Percentiles rank a stretch among this genome's conserved stretches.
These are phyloP conservation scores for Erebia palarica DNA, from an alignment of 2,888 invertebrate species.

Conservation along the genomic window DNA sequence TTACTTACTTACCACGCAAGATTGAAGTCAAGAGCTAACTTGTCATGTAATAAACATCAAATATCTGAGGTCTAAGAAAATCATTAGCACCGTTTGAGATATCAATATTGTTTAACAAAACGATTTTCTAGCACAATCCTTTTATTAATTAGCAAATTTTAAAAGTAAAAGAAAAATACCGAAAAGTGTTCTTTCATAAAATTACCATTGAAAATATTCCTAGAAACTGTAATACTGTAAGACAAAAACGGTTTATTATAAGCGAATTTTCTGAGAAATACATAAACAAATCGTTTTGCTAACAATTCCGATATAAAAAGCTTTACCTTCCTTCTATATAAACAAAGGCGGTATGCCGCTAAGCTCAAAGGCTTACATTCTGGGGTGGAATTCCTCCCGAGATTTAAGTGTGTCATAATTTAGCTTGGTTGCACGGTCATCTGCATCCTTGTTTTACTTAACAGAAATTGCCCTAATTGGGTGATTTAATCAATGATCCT, in stretches of 20 bases:
- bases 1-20: too few relatives aligned
- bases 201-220: too few relatives aligned
- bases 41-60: too few relatives aligned
- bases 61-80: too few relatives aligned
- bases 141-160: too few relatives aligned
- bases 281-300: constrained; percentile 14
- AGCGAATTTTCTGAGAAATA: constrained; percentile 26
- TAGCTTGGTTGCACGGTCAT: constrained; percentile 45
- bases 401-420: constrained; percentile 53
- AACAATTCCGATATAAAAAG: constrained; percentile 44
- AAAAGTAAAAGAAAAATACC: too few relatives aligned
- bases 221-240: too few relatives aligned
- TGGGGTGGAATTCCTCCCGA: constrained; percentile 48
- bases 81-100: too few relatives aligned
- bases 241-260: background rate
- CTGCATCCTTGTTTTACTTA: constrained; percentile 35
- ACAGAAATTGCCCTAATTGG: background rate
- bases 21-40: too few relatives aligned
- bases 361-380: constrained; percentile 48
- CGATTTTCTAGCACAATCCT: too few relatives aligned
- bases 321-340: constrained; percentile 44
- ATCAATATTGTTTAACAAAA: too few relatives aligned
- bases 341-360: constrained; percentile 45
- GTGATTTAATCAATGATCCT: background rate
- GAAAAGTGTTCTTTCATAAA: too few relatives aligned